Conservation (phyloP, 2,888 invertebrate genomes). For the Seira musarum region DNA sequence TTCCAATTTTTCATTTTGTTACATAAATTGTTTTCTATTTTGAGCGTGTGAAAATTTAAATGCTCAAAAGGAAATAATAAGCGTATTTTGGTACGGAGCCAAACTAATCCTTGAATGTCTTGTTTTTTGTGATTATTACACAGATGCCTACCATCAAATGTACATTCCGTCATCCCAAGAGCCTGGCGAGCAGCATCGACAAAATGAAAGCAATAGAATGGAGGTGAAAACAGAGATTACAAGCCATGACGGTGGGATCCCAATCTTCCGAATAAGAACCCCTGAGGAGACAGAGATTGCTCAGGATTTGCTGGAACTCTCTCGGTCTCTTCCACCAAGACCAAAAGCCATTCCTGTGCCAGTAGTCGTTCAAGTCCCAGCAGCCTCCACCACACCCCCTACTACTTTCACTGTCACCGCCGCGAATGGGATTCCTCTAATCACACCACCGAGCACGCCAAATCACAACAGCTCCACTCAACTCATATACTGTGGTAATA, state of each 20-base stretch:
- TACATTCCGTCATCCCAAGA: constrained; percentile 72
- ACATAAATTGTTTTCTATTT: too few species aligned
- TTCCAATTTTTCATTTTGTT: too few species aligned
- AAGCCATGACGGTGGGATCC: constrained; percentile 75
- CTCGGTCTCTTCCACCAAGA: constrained; percentile 81
- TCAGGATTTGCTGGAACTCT: constrained; percentile 76
- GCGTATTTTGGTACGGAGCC: background rate
- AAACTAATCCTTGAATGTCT: constrained; percentile 7
- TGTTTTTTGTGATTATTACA: constrained; percentile 18
- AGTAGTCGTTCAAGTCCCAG: constrained; percentile 56
- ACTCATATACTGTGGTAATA: constrained; percentile 26
- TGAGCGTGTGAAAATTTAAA: too few species aligned
- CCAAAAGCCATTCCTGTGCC: constrained; percentile 63
- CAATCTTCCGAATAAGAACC: constrained; percentile 74
- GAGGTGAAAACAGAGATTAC: constrained; percentile 78
- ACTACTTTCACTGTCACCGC: constrained; percentile 46
- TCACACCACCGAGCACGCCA: constrained; percentile 56
- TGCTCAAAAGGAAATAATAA: too few species aligned
- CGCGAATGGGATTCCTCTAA: constrained; percentile 51
- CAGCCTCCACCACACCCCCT: constrained; percentile 55
- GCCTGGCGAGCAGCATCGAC: constrained; percentile 39
- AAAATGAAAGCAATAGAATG: constrained; percentile 73
- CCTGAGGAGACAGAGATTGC: constrained; percentile 92
- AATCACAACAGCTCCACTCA: constrained; percentile 54
- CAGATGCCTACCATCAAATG: constrained; percentile 63